Conservation (phyloP, 53 echinoderm and acorn worm species). For the Holothuria scabra region DNA sequence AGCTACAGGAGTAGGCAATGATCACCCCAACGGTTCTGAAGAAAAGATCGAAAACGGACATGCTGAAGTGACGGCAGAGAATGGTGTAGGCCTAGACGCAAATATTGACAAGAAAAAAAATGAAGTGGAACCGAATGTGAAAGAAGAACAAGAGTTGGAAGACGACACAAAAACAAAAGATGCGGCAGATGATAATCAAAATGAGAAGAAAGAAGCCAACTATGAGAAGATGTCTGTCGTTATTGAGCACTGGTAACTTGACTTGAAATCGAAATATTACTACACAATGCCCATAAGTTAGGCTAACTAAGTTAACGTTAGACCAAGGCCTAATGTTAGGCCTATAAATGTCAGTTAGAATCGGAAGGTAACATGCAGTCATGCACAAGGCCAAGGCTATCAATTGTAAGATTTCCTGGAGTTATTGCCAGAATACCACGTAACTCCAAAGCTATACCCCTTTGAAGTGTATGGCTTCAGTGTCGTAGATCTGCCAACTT, state of each 20-base stretch:
- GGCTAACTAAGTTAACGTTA: no score
- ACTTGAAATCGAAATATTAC: no score
- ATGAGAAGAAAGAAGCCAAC: not conserved
- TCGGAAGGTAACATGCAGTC: no score
- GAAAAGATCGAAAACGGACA: not conserved
- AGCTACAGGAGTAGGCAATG: not conserved
- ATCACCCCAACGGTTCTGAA: not conserved
- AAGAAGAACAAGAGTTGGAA: conserved; percentile 2
- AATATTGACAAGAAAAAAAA: not conserved
- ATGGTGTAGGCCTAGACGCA: not conserved
- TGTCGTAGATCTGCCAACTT: no score
- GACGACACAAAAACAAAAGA: not conserved
- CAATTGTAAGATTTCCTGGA: no score
- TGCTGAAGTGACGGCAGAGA: conserved; percentile 27
- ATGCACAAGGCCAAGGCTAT: no score
- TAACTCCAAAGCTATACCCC: no score
- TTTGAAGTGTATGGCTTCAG: no score
- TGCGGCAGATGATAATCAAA: not conserved
- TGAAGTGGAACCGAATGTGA: not conserved
- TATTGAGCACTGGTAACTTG: conserved; percentile 62
- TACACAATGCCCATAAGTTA: no score
- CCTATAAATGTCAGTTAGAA: no score
- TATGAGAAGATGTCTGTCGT: conserved; percentile 53
- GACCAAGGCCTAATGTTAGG: no score
- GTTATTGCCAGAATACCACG: no score